Conservation (phyloP, 2,888 invertebrate species). For the Latheticus oryzae region DNA sequence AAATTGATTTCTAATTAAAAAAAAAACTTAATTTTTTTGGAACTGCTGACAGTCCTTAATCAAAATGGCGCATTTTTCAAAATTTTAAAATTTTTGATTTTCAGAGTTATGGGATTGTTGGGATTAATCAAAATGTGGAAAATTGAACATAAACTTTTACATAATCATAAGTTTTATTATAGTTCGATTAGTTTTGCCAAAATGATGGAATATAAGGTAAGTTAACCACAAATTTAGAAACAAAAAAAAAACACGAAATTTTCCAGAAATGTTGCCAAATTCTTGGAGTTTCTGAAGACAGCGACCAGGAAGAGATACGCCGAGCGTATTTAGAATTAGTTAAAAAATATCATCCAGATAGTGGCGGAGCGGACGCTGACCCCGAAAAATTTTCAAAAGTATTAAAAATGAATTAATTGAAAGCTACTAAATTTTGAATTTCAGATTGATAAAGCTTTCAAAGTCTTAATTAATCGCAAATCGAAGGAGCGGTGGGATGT, state of each 20-base stretch:
- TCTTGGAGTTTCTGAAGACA: conserved; percentile 74
- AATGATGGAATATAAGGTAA: conserved; percentile 36
- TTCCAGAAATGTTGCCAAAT: conserved; percentile 76
- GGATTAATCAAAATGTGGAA: too few relatives aligned
- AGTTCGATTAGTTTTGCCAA: conserved; percentile 24
- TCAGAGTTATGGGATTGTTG: neutral
- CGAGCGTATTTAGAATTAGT: conserved; percentile 80
- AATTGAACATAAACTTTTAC: neutral
- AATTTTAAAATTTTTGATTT: conserved; percentile 3
- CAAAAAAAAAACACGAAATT: neutral
- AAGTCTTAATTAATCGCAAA: conserved; percentile 75
- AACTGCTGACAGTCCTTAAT: conserved; percentile 11
- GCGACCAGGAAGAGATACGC: conserved; percentile 79
- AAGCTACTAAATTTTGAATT: conserved; percentile 44
- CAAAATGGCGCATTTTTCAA: neutral
- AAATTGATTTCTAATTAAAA: conserved; percentile 7
- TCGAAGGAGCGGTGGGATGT: conserved; percentile 71
- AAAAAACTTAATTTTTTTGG: conserved; percentile 10
- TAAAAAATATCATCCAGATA: conserved; percentile 88
- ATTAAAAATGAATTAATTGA: too few relatives aligned
- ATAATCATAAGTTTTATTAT: neutral
- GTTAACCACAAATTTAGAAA: too few relatives aligned
- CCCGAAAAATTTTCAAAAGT: conserved; percentile 79
- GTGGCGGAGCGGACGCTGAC: conserved; percentile 77
- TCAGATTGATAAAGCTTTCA: conserved; percentile 80